phyloP scores from a whole-genome alignment of 1,140 invertebrate genomes.

The Drosophila kanapiae region DNA sequence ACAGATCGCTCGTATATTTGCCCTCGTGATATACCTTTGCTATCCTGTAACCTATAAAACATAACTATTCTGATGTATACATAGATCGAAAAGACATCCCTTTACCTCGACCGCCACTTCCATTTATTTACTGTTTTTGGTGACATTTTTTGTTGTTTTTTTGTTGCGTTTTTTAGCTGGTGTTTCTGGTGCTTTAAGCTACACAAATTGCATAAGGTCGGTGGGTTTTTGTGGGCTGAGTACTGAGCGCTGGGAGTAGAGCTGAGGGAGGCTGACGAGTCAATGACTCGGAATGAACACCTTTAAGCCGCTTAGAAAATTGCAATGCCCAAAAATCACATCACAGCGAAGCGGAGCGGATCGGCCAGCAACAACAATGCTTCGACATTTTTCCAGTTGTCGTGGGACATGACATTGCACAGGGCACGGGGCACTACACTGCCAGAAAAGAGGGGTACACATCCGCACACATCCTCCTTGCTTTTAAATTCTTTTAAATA shows the following conservation, averaged over 20 bases:
- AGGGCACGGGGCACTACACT: constrained; percentile 15
- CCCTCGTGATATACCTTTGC: background rate
- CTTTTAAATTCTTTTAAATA: background rate
- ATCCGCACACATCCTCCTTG: too few species aligned
- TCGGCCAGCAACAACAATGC: constrained; percentile 45
- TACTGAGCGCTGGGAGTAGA: background rate
- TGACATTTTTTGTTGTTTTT: constrained; percentile 6
- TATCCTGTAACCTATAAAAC: constrained; percentile 7
- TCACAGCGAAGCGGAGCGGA: constrained; percentile 30
- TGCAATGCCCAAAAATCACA: constrained; percentile 73
- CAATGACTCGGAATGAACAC: constrained; percentile 79
- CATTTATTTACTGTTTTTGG: constrained; percentile 27
- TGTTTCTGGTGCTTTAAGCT: constrained; percentile 35
- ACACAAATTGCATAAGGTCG: constrained; percentile 46
- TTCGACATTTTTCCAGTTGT: constrained; percentile 31
- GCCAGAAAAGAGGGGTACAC: background rate
- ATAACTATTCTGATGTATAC: constrained; percentile 18
- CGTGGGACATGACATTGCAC: constrained; percentile 47
- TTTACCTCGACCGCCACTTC: background rate
- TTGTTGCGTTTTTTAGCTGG: background rate
- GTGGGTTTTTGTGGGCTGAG: background rate
- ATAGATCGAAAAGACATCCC: constrained; percentile 18
- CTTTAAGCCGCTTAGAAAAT: constrained; percentile 83
- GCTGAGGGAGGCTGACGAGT: constrained; percentile 20
- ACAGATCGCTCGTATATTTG: accelerated